Conservation (phyloP, 2,888 invertebrate species). For the Oligia strigilis region DNA sequence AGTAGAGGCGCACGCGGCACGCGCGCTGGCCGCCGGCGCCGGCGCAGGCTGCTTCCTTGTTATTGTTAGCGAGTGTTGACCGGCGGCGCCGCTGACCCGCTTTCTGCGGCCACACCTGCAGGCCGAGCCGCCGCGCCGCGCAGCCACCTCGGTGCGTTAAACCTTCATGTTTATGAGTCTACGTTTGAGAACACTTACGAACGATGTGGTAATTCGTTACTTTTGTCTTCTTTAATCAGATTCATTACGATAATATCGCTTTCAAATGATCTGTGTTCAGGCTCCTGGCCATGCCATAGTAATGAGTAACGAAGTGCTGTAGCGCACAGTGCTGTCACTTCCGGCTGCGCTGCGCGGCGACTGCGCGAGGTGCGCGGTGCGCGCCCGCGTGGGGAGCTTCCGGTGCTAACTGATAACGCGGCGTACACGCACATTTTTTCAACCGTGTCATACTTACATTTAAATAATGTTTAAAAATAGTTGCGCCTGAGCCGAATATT, state of each 20-base stretch:
- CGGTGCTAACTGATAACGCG: constrained; percentile 64
- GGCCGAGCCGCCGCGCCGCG: constrained; percentile 27
- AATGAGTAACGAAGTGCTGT: not conserved
- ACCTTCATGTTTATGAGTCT: constrained; percentile 22
- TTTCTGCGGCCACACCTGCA: constrained; percentile 55
- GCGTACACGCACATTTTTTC: constrained; percentile 44
- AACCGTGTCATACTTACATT: constrained; percentile 51
- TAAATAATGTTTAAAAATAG: constrained; percentile 14
- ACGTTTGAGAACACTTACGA: constrained; percentile 1
- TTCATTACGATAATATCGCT: not conserved
- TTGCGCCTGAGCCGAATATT: not conserved
- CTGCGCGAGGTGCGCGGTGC: constrained; percentile 22
- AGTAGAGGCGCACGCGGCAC: constrained; percentile 78
- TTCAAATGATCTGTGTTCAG: not conserved
- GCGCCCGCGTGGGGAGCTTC: constrained; percentile 62
- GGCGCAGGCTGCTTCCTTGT: constrained; percentile 72
- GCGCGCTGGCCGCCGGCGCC: constrained; percentile 65
- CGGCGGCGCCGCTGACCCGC: constrained; percentile 72
- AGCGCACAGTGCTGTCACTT: constrained; percentile 24
- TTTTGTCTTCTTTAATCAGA: not conserved
- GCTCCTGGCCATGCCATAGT: not conserved
- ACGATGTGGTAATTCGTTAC: not conserved
- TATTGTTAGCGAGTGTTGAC: constrained; percentile 83
- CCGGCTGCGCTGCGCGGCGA: constrained; percentile 23
- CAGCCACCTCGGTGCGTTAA: constrained; percentile 35